Conservation (phyloP, 2,113 vertebrate genomes). For the Taxidea taxus region DNA sequence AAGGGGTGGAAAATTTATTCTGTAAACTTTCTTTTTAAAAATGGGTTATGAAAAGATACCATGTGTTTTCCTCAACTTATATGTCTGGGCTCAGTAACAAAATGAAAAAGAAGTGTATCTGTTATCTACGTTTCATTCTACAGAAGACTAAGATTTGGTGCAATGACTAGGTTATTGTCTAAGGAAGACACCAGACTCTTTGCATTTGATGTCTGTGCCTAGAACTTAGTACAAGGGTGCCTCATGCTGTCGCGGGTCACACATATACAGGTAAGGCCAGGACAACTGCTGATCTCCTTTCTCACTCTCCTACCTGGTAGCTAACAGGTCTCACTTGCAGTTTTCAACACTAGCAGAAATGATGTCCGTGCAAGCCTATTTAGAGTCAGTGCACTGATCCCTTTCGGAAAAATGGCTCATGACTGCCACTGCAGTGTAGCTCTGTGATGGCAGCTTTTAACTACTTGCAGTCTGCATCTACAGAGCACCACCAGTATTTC, state of each 20-base stretch:
- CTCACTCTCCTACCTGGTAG: background rate
- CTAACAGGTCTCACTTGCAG: background rate
- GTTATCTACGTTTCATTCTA: background rate
- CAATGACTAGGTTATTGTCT: background rate
- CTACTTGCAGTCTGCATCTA: fast-evolving
- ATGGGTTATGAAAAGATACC: background rate
- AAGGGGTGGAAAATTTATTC: background rate
- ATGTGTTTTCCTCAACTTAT: background rate
- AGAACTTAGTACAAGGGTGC: no score
- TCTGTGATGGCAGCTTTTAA: background rate
- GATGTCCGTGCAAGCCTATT: background rate
- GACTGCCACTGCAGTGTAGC: no score
- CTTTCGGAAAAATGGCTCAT: background rate
- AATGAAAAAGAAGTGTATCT: background rate
- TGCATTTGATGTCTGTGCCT: background rate
- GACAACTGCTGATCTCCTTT: background rate
- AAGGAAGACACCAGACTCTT: background rate
- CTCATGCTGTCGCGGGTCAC: background rate
- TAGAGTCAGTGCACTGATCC: background rate
- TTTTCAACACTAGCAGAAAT: background rate
- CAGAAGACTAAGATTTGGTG: background rate
- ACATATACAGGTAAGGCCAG: background rate
- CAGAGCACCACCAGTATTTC: background rate
- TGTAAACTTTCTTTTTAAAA: background rate
- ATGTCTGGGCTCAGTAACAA: background rate